Base-by-base conservation (phyloP, 2,888 invertebrate species). In the Netelia melanura region DNA sequence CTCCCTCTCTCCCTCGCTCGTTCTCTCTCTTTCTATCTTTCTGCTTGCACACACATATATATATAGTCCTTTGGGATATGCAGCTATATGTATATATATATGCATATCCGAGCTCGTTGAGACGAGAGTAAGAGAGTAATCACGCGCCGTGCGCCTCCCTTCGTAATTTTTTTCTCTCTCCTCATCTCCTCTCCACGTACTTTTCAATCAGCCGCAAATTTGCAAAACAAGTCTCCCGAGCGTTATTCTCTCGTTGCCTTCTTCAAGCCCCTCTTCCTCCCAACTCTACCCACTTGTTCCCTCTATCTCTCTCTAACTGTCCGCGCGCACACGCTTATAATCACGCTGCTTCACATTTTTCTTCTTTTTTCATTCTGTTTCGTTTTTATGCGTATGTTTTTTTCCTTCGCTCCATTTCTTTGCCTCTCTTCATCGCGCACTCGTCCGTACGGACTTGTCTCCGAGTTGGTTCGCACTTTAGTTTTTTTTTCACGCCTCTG, bases 201-300 rank as follows among this genome's bases (percentile, higher is more conserved):
- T 91, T 92, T 92, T 92, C 91, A 92, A 91, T 92, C 90, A 91
- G 87, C 90, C 87, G 89, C 89, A 86, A 91, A 92, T 92, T 91
- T 91, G 88, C 90, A 88, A 91, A 90, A 92, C 90, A 88, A 90
- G 89, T 89, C 89, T 85, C 79, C 17, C 81, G 80, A 78, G 71
- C 77, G 75, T 68, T 68, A 74, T 86, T 75, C 64, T 79, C 48
- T 78, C 54, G 43, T 74, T 61, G 52, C n/a, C 67, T 56, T 67
- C 48, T 61, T 62, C 72, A 38, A 38, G 38, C 38, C 38, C 38
- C 5, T 38, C 11, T 3, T 3, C 17, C 30, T 52, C 52, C 44
- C 72, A 70, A 64, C 70, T 54, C 68, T 65, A 30, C 65, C 78
- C 58, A n/a, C 38, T 74, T 48, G 23, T 74, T 61, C 10, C 1